phyloP scores from a whole-genome alignment of 1,140 invertebrate species.

The Drosophila serrata region DNA sequence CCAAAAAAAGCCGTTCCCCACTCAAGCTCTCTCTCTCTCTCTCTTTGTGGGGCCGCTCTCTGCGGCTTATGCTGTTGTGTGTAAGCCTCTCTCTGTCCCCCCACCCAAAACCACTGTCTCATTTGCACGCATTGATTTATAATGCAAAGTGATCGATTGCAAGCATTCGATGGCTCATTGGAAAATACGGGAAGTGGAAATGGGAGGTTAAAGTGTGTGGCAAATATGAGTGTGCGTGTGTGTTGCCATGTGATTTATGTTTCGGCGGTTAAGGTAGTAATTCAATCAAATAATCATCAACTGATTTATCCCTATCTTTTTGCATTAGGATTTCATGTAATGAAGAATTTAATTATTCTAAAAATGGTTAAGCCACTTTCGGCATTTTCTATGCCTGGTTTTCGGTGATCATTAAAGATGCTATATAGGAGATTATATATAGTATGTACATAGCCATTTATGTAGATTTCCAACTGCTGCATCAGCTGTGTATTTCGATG shows the following conservation, averaged over 20 bases:
- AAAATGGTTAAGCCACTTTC: neutral
- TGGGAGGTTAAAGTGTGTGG: slow-evolving; percentile 38
- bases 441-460: neutral
- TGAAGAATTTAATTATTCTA: neutral
- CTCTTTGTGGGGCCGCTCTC: too few species aligned
- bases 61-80: slow-evolving; percentile 5
- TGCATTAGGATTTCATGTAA: neutral
- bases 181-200: slow-evolving; percentile 41
- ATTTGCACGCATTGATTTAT: slow-evolving; percentile 35
- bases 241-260: slow-evolving; percentile 25
- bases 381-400: neutral
- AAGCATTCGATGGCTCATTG: slow-evolving; percentile 38
- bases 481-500: slow-evolving; percentile 14
- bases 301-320: neutral
- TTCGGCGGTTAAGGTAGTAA: neutral
- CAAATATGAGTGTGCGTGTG: slow-evolving; percentile 7
- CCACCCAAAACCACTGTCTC: neutral
- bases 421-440: neutral
- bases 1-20: slow-evolving; percentile 7
- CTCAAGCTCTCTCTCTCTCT: slow-evolving; percentile 20
- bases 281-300: too few species aligned
- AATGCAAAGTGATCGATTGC: slow-evolving; percentile 50
- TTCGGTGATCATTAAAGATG: neutral
- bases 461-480: slow-evolving; percentile 11
- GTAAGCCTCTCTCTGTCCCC: slow-evolving; percentile 12